phyloP scores from a whole-genome alignment of 2,113 vertebrate species.

The Macquaria ambigua region DNA sequence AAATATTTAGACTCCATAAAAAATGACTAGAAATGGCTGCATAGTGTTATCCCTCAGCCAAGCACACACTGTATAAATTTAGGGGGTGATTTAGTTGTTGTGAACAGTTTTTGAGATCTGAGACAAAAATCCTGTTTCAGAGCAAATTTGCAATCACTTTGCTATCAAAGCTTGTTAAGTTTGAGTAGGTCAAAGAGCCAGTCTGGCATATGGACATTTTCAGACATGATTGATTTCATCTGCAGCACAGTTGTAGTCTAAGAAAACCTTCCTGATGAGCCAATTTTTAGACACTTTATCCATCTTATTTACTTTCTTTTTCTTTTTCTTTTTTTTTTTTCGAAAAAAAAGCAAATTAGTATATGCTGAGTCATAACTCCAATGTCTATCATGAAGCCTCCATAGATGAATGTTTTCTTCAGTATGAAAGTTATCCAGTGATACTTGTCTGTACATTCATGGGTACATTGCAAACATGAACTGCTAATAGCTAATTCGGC shows the following conservation, averaged over 20 bases:
- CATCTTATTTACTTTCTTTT: conserved; percentile 21
- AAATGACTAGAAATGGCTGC: conserved; percentile 21
- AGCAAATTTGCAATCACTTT: conserved; percentile 58
- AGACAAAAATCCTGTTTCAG: conserved; percentile 46
- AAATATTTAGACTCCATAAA: conserved; percentile 38
- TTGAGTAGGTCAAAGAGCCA: conserved; percentile 57
- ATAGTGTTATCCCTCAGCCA: conserved; percentile 9
- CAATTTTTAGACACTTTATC: conserved; percentile 3
- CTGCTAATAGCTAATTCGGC: not conserved
- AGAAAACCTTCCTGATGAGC: conserved; percentile 45
- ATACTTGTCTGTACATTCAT: not conserved
- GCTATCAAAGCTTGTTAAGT: conserved; percentile 61
- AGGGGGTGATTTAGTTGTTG: conserved; percentile 23
- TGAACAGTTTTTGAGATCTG: conserved; percentile 43
- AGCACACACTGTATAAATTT: conserved; percentile 5
- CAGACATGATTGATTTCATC: conserved; percentile 63
- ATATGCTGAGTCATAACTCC: not conserved
- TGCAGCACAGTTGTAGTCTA: conserved; percentile 11
- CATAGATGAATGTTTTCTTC: not conserved
- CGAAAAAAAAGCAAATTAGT: not conserved
- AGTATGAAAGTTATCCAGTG: not conserved
- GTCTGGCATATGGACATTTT: conserved; percentile 49
- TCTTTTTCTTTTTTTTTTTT: not conserved
- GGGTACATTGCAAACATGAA: not conserved
- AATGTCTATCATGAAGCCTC: too few relatives aligned